Evolutionary conservation across 2,113 vertebrate species (phyloP).

Genomic region (Tachysurus vachellii): DNA sequence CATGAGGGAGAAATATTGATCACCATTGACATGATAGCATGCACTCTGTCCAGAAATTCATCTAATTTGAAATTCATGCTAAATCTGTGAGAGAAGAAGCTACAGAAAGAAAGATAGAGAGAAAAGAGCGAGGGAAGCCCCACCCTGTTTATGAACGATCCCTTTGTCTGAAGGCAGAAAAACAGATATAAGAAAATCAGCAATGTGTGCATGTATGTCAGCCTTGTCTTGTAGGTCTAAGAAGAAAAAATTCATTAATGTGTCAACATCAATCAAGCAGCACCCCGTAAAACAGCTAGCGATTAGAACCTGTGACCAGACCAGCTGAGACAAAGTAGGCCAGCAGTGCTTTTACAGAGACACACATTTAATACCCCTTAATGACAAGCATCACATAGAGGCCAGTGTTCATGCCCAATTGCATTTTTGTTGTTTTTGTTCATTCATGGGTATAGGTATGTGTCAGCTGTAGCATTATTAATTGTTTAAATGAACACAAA

Average conservation of each 20-base stretch:
- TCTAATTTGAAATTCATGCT: slow-evolving; percentile 30
- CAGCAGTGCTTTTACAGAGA: neutral
- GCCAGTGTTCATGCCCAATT: slow-evolving; percentile 1
- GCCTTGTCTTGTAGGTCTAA: slow-evolving; percentile 6
- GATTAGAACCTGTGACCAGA: slow-evolving; percentile 26
- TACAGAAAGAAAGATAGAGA: neutral
- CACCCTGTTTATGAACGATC: slow-evolving; percentile 15
- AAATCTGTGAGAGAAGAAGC: slow-evolving; percentile 2
- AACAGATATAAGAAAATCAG: neutral
- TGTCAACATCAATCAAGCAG: slow-evolving; percentile 30
- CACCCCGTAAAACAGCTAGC: slow-evolving; percentile 27
- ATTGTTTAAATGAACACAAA: neutral
- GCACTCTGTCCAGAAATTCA: neutral
- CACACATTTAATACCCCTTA: slow-evolving; percentile 9
- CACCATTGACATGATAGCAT: slow-evolving; percentile 14
- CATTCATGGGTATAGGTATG: neutral
- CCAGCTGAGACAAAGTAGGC: slow-evolving; percentile 42
- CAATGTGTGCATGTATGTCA: neutral
- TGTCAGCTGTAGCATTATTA: neutral
- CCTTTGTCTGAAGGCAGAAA: slow-evolving; percentile 34
- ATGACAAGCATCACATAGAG: slow-evolving; percentile 21
- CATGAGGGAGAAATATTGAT: slow-evolving; percentile 37
- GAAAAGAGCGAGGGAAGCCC: slow-evolving; percentile 14
- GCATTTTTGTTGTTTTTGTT: slow-evolving; percentile 16
- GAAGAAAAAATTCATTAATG: slow-evolving; percentile 9